A percentile compares a stretch with the other conserved stretches of the same genome.
These are phyloP conservation scores for Sinohyriopsis cumingii DNA, from an alignment of 2,888 invertebrate species.

Conservation along the genomic window DNA sequence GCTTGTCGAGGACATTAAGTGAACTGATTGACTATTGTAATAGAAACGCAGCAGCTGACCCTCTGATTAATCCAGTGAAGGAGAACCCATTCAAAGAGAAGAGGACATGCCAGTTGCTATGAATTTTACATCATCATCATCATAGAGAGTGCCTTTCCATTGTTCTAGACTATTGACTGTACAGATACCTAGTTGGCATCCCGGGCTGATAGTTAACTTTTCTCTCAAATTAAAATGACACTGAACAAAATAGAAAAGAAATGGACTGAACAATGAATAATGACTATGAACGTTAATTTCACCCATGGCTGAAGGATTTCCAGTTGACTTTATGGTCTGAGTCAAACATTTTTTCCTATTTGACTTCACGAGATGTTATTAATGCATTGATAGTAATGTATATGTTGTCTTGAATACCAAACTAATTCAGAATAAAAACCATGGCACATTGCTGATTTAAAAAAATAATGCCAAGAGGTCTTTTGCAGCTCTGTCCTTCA, in stretches of 20 bases:
- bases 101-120: conserved; percentile 62
- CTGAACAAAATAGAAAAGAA: background rate
- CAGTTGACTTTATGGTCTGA: too few species aligned
- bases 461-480: too few species aligned
- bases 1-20: conserved; percentile 51
- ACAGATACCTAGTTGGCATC: background rate
- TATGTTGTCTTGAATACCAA: too few species aligned
- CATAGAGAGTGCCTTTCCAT: conserved; percentile 2
- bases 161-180: conserved; percentile 4
- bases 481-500: too few species aligned
- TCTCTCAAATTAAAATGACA: background rate
- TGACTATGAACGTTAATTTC: too few species aligned
- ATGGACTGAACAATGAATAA: background rate
- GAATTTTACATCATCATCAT: conserved; percentile 16
- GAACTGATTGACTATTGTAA: conserved; percentile 62
- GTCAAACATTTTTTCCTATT: too few species aligned
- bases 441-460: too few species aligned
- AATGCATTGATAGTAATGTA: too few species aligned
- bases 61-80: conserved; percentile 63
- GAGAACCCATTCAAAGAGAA: conserved; percentile 70
- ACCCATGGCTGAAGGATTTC: too few species aligned
- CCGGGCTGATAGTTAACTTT: background rate
- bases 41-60: conserved; percentile 50
- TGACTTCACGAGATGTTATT: too few species aligned
- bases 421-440: too few species aligned